Evolutionary conservation across 2,113 vertebrate species (phyloP).

Genomic region (Eptatretus burgeri): DNA sequence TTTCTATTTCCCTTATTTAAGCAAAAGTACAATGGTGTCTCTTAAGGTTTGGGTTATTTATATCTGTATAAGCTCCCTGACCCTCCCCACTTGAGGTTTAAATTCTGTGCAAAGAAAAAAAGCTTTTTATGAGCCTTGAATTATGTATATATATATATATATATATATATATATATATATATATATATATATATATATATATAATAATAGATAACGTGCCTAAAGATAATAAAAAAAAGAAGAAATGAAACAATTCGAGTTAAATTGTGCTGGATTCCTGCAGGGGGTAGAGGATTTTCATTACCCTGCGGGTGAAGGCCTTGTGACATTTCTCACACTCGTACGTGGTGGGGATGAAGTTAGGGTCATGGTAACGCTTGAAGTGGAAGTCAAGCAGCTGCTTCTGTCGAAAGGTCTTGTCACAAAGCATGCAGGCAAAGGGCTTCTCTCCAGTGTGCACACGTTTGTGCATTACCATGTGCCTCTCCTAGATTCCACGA

Average conservation of each 20-base stretch:
- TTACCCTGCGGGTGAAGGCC: constrained; percentile 15
- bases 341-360: constrained; percentile 8
- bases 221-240: not conserved
- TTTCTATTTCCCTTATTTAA: too few species aligned
- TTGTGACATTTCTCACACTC: constrained; percentile 13
- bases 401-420: constrained; percentile 13
- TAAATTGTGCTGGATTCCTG: not conserved
- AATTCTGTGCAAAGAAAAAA: constrained; percentile 12
- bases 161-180: not conserved
- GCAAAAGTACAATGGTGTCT: too few species aligned
- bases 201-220: not conserved
- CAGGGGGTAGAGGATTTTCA: not conserved
- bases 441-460: constrained; percentile 16
- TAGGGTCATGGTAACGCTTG: constrained; percentile 10
- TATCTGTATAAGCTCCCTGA: too few species aligned
- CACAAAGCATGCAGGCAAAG: constrained; percentile 14
- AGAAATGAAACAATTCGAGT: not conserved
- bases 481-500: constrained; percentile 10
- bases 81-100: too few species aligned
- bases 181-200: not conserved
- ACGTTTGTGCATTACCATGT: constrained; percentile 11
- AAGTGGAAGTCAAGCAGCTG: constrained; percentile 13
- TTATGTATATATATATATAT: not conserved
- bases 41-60: too few species aligned
- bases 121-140: not conserved